These are phyloP conservation scores for Octonoba sinensis DNA, from an alignment of 2,888 invertebrate species.

Conservation along the genomic window DNA sequence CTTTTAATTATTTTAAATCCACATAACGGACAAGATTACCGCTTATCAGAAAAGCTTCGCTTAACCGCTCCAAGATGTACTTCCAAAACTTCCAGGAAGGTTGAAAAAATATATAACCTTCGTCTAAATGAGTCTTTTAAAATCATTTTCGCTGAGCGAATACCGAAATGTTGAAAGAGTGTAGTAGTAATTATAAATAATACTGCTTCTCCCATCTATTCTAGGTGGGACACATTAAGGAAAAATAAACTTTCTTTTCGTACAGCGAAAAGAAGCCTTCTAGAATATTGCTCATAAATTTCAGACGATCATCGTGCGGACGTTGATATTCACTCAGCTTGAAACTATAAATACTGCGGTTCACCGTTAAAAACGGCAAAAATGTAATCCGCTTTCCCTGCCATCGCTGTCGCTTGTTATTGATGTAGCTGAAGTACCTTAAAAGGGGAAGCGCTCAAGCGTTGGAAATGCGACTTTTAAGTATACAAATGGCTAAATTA, in stretches of 20 bases:
- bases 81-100: not conserved
- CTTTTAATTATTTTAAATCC: slow-evolving; percentile 53
- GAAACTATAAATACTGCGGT: slow-evolving; percentile 43
- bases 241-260: slow-evolving; percentile 51
- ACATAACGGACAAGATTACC: slow-evolving; percentile 45
- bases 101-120: slow-evolving; percentile 17
- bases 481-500: slow-evolving; percentile 34
- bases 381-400: slow-evolving; percentile 32
- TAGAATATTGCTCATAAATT: slow-evolving; percentile 32
- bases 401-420: not conserved
- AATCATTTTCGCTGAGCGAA: not conserved
- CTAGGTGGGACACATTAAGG: slow-evolving; percentile 2
- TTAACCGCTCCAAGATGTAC: slow-evolving; percentile 25
- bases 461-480: not conserved
- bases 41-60: slow-evolving; percentile 28
- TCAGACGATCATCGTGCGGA: not conserved
- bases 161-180: slow-evolving; percentile 8
- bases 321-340: slow-evolving; percentile 30
- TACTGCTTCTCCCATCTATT: slow-evolving; percentile 1
- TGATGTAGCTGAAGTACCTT: slow-evolving; percentile 18
- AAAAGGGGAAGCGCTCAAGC: slow-evolving; percentile 14
- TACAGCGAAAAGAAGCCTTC: slow-evolving; percentile 28
- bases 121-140: slow-evolving; percentile 12
- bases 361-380: slow-evolving; percentile 45
- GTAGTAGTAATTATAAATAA: slow-evolving; percentile 25